A percentile compares a stretch with the other conserved stretches of the same genome.
Evolutionary conservation across 2,797 vertebrate species (phyloP).

Genomic region (Falco naumanni): DNA sequence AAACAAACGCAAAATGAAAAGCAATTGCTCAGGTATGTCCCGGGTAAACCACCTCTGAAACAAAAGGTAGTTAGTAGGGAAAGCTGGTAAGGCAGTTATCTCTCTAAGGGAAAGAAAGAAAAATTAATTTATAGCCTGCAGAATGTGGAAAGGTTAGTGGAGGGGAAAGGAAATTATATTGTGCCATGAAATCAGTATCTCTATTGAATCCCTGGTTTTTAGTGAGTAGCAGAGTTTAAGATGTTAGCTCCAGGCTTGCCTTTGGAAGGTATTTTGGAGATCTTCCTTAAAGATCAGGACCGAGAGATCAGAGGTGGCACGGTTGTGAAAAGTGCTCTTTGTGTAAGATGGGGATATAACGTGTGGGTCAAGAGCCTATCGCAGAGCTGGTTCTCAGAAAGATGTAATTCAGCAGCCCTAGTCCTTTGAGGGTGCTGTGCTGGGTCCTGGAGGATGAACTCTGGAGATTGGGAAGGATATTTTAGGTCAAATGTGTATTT

Average conservation of each 20-base stretch:
- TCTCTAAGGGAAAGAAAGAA: neutral
- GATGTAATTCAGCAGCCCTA: neutral
- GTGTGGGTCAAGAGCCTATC: neutral
- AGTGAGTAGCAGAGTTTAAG: neutral
- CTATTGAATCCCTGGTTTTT: neutral
- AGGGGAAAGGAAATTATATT: conserved; percentile 1
- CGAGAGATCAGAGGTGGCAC: neutral
- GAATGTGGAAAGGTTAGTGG: neutral
- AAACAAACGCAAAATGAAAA: neutral
- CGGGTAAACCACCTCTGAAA: neutral
- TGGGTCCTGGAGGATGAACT: neutral
- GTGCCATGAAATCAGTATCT: neutral
- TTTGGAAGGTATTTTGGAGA: neutral
- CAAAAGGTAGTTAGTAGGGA: neutral
- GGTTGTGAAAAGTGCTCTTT: neutral
- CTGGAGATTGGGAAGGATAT: conserved; percentile 19
- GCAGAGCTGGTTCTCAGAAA: neutral
- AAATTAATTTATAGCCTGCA: neutral
- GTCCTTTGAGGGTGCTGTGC: neutral
- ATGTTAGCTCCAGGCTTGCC: neutral
- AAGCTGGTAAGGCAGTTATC: neutral
- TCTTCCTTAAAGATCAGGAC: neutral
- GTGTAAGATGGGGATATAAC: neutral
- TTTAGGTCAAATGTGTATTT: neutral
- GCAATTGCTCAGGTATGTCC: neutral